These are phyloP conservation scores for Presbytis comata DNA, from an alignment of 2,797 vertebrate species.

Conservation along the genomic window DNA sequence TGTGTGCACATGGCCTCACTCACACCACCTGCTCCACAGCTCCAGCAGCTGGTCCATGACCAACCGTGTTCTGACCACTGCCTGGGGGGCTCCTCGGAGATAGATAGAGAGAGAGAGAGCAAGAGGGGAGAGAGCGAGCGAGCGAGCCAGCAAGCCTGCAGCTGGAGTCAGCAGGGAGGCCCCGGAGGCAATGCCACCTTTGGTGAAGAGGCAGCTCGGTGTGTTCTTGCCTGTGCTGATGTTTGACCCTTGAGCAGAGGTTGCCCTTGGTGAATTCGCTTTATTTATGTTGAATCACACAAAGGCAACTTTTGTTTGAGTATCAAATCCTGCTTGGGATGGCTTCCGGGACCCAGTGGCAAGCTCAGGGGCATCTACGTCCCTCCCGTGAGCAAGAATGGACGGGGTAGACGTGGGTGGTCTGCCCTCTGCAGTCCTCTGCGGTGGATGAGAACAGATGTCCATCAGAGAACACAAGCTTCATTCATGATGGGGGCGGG, in stretches of 20 bases:
- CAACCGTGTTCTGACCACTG: rapidly evolving
- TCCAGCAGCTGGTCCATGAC: rapidly evolving
- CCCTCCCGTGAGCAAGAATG: not conserved
- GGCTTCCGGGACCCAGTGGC: not conserved
- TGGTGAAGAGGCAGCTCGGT: not conserved
- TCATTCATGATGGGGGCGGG: rapidly evolving
- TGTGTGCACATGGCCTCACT: rapidly evolving
- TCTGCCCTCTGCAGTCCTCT: not conserved
- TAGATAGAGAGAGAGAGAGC: not conserved
- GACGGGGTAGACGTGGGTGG: not conserved
- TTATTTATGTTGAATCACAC: constrained; percentile 75
- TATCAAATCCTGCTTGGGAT: constrained; percentile 65
- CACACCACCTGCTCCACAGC: not conserved
- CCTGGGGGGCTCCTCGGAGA: not conserved
- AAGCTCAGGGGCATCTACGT: not conserved
- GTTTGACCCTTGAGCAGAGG: constrained; percentile 70
- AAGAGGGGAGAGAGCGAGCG: not conserved
- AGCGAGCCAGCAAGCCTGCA: not conserved
- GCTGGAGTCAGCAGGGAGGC: not conserved
- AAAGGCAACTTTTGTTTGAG: constrained; percentile 77
- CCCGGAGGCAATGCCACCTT: not conserved
- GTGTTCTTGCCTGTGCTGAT: not conserved
- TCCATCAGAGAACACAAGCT: not conserved
- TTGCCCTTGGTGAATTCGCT: constrained; percentile 76
- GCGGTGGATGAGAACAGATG: not conserved